A percentile compares a stretch with the other conserved stretches of the same genome.
Evolutionary conservation across 2,888 invertebrate genomes (phyloP).

Genomic region (Drosophila melanosoma): DNA sequence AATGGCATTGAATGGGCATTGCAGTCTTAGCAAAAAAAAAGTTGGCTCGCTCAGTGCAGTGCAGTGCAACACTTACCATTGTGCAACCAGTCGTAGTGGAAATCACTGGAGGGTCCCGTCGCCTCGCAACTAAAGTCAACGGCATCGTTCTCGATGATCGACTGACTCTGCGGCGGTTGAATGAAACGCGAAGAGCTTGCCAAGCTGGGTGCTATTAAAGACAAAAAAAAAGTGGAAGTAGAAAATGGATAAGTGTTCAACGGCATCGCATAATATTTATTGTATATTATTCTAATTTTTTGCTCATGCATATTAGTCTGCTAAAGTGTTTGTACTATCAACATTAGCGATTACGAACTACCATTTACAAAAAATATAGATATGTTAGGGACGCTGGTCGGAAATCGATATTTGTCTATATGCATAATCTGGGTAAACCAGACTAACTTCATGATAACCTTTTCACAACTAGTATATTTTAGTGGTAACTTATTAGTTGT

Average conservation of each 20-base stretch:
- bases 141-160: slow-evolving; percentile 83
- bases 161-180: slow-evolving; percentile 83
- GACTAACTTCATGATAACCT: no score
- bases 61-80: slow-evolving; percentile 78
- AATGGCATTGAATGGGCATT: slow-evolving; percentile 38
- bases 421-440: no score
- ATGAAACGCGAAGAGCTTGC: slow-evolving; percentile 80
- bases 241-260: slow-evolving; percentile 12
- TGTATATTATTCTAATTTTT: not conserved
- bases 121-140: slow-evolving; percentile 83
- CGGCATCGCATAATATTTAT: slow-evolving; percentile 10
- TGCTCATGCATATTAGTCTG: not conserved
- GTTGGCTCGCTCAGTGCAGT: no score
- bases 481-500: not conserved
- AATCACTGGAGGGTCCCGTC: slow-evolving; percentile 64
- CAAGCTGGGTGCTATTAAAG: slow-evolving; percentile 48
- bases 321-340: not conserved
- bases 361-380: not conserved
- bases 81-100: slow-evolving; percentile 83
- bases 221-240: not conserved
- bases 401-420: no score
- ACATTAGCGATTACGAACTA: not conserved
- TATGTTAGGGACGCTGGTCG: no score
- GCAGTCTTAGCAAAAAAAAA: slow-evolving; percentile 14
- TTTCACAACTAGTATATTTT: no score